phyloP scores from a whole-genome alignment of 2,797 vertebrate species.

The Loriculus beryllinus region DNA sequence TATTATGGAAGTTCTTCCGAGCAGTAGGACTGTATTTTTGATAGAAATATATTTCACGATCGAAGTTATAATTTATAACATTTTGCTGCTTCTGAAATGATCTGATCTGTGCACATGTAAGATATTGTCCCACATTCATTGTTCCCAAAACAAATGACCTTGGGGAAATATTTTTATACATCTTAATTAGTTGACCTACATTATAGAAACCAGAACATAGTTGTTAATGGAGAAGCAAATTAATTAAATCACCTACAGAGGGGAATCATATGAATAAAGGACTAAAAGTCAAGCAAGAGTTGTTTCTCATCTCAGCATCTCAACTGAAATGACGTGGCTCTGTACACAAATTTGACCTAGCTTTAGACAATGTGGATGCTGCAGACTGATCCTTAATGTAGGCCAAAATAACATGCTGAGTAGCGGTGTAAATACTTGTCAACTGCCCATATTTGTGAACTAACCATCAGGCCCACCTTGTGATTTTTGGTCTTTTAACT shows the following conservation, averaged over 20 bases:
- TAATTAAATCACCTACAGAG: conserved; percentile 33
- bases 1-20: background rate
- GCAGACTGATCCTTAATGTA: background rate
- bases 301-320: background rate
- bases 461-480: background rate
- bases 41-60: background rate
- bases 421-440: background rate
- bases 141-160: conserved; percentile 53
- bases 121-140: conserved; percentile 41
- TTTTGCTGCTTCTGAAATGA: conserved; percentile 1
- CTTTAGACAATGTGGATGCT: background rate
- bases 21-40: background rate
- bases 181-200: conserved; percentile 64
- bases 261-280: conserved; percentile 2
- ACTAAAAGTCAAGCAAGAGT: background rate
- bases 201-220: conserved; percentile 29
- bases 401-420: background rate
- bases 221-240: conserved; percentile 34
- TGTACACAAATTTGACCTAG: background rate
- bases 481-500: background rate
- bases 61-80: background rate
- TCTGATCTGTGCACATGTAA: conserved; percentile 2
- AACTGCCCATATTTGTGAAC: background rate
- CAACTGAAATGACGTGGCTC: background rate
- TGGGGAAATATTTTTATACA: conserved; percentile 60